Evolutionary conservation across 2,113 vertebrate genomes (phyloP), one percentile per base, ranked within the genome.

Genomic region (Ploceus nigricollis): DNA sequence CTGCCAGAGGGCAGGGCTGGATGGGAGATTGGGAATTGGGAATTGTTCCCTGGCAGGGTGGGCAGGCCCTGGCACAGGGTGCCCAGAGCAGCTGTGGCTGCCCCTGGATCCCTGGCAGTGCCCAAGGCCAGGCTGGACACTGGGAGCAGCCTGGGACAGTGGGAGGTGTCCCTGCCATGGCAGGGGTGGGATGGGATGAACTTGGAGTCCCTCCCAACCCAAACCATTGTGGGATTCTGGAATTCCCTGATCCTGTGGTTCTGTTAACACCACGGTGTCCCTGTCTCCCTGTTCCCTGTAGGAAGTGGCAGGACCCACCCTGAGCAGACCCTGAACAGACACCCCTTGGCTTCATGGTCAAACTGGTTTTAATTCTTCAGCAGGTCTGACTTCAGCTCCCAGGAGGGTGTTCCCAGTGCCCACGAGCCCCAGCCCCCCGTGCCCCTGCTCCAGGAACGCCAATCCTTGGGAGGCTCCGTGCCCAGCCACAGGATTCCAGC

Each of bases 401-500:
- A 64, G 61, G 83, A 92, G 61, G 44, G 31, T 0, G 14, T 5
- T 7, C 23, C 65, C 8, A 15, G 85, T 33, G 54, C 33, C 2
- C 66, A 33, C 0, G 77, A 93, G 58, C 9, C 30, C 56, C 90
- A 58, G 64, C 51, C n/a, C 11, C 21, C 84, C 23, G 1, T 33
- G 56, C 5, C 94, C 5, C 78, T 48, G 30, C 19, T 89, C 69
- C 4, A 20, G 77, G 93, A 83, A 3, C 14, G 1, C 47, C 93
- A 64, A 3, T 9, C 48, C n/a, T 78, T 86, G 8, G 9, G 47
- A 1, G 2, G 71, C 33, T 13, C 73, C 18, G 24, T 86, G 39
- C 84, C 86, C 87, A 96, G 94, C 70, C 96, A 95, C 85, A 93
- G 94, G 90, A 96, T 92, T 3, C 84, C 96, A 4, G 75, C 31